These are phyloP conservation scores for Meteorus cinctellus DNA, from an alignment of 2,888 invertebrate species.

Conservation along the genomic window DNA sequence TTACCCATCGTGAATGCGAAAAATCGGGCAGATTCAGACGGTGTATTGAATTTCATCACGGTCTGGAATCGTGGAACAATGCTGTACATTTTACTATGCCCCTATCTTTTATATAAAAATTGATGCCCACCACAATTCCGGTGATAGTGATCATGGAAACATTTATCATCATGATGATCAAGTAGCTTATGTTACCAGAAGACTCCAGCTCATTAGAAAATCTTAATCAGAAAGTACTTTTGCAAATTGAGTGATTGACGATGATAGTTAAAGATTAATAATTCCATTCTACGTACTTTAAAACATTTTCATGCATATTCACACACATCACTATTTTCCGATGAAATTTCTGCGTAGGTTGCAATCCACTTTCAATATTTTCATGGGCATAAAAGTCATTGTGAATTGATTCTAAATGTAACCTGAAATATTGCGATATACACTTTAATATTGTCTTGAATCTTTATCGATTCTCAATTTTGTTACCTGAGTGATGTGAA, in stretches of 20 bases:
- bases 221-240: conserved; percentile 25
- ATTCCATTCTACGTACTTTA: not conserved
- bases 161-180: conserved; percentile 41
- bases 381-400: not conserved
- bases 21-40: conserved; percentile 35
- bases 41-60: conserved; percentile 39
- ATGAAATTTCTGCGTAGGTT: not conserved
- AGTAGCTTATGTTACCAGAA: conserved; percentile 31
- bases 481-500: conserved; percentile 45
- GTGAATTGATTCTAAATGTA: conserved; percentile 5
- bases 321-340: not conserved
- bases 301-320: conserved; percentile 8
- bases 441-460: not conserved
- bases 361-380: too few species aligned
- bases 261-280: not conserved
- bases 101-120: not conserved
- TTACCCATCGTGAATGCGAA: conserved; percentile 39
- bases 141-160: conserved; percentile 46
- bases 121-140: conserved; percentile 38
- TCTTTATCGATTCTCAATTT: not conserved
- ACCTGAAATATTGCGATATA: not conserved
- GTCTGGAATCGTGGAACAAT: conserved; percentile 20
- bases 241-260: not conserved
- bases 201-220: conserved; percentile 38
- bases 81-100: not conserved